Conservation (phyloP, 2,797 vertebrate genomes). For the Lophotriccus pileatus region DNA sequence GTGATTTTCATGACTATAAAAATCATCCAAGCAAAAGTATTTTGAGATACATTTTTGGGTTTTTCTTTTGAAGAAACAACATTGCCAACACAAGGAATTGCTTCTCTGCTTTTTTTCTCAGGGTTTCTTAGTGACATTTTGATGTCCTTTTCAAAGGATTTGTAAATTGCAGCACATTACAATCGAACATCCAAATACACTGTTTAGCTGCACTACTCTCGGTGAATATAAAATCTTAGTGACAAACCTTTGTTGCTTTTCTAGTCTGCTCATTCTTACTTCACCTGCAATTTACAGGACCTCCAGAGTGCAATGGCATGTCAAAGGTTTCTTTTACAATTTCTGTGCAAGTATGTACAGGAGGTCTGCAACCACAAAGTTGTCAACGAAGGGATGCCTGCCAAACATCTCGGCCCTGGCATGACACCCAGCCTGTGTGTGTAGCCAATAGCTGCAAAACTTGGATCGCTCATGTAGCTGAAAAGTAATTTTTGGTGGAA, state of each 20-base stretch:
- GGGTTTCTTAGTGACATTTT: not conserved
- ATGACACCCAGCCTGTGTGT: not conserved
- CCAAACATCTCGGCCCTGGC: not conserved
- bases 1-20: not conserved
- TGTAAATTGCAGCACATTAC: not conserved
- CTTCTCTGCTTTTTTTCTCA: not conserved
- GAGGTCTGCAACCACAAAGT: constrained; percentile 20
- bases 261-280: not conserved
- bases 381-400: not conserved
- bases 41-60: not conserved
- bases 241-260: not conserved
- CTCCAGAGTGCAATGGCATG: not conserved
- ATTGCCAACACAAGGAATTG: not conserved
- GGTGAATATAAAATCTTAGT: not conserved
- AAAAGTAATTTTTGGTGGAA: not conserved
- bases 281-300: not conserved
- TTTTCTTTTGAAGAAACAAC: not conserved
- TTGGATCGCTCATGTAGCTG: not conserved
- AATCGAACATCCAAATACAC: not conserved
- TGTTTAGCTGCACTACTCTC: not conserved
- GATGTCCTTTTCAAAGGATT: not conserved
- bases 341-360: not conserved
- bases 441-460: not conserved
- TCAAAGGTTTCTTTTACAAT: not conserved
- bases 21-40: not conserved